Percentiles rank a stretch among this genome's conserved stretches.
Evolutionary conservation across 2,888 invertebrate species (phyloP).

Genomic region (Dexiosoma caninum): DNA sequence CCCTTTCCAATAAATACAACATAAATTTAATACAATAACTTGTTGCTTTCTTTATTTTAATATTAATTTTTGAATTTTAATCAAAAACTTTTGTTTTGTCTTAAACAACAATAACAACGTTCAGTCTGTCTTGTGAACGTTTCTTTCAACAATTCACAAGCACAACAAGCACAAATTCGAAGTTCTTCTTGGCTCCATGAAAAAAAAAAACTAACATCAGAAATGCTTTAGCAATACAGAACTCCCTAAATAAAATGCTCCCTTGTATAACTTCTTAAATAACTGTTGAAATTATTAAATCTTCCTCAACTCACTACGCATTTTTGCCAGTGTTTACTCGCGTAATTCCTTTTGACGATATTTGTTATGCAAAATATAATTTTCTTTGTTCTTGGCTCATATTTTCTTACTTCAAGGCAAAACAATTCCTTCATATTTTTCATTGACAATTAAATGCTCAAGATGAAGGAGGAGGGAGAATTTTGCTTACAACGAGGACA

Average conservation of each 20-base stretch:
- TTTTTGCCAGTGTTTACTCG: background rate
- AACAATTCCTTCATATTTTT: slow-evolving; percentile 42
- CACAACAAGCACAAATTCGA: slow-evolving; percentile 22
- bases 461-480: background rate
- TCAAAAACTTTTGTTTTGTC: slow-evolving; percentile 54
- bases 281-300: slow-evolving; percentile 53
- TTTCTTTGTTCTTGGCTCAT: slow-evolving; percentile 50
- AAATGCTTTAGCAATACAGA: background rate
- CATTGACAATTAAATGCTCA: slow-evolving; percentile 57
- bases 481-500: slow-evolving; percentile 49
- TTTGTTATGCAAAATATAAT: slow-evolving; percentile 64
- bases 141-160: slow-evolving; percentile 25
- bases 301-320: slow-evolving; percentile 9
- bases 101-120: slow-evolving; percentile 49
- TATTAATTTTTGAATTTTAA: slow-evolving; percentile 58
- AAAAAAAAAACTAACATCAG: background rate
- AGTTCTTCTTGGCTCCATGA: slow-evolving; percentile 5
- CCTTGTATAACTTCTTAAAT: slow-evolving; percentile 32
- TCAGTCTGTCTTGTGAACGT: slow-evolving; percentile 1
- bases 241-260: slow-evolving; percentile 3
- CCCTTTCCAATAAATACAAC: background rate
- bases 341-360: slow-evolving; percentile 17
- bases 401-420: slow-evolving; percentile 43
- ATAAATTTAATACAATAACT: slow-evolving; percentile 53
- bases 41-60: slow-evolving; percentile 45